A percentile compares a stretch with the other conserved stretches of the same genome.
Evolutionary conservation across 1,140 invertebrate species (phyloP).

Genomic region (Cherax destructor): DNA sequence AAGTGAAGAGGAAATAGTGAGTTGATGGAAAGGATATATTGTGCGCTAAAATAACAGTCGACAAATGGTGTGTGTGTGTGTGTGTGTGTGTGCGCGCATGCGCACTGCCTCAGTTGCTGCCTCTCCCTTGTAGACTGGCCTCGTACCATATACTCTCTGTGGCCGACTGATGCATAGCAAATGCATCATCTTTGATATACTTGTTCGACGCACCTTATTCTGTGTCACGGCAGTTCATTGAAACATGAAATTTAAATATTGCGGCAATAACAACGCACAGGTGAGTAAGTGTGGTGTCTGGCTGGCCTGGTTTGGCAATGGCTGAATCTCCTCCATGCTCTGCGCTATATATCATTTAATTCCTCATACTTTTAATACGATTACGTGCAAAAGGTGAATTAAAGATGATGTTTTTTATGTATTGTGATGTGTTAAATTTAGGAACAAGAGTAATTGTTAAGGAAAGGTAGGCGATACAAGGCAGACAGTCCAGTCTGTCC

Average conservation of each 20-base stretch:
- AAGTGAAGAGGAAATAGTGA: background rate
- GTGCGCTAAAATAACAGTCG: slow-evolving; percentile 17
- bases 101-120: slow-evolving; percentile 23
- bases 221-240: slow-evolving; percentile 62
- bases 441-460: background rate
- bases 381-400: background rate
- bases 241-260: slow-evolving; percentile 72
- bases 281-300: slow-evolving; percentile 34
- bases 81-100: slow-evolving; percentile 20
- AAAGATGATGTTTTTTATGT: too few relatives aligned
- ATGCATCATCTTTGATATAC: slow-evolving; percentile 63
- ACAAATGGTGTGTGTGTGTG: too few relatives aligned
- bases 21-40: background rate
- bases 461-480: background rate
- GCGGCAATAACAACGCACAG: slow-evolving; percentile 69
- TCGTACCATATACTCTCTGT: slow-evolving; percentile 11
- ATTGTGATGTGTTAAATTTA: background rate
- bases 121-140: slow-evolving; percentile 26
- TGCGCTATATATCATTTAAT: background rate
- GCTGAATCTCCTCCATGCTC: slow-evolving; percentile 14
- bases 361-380: background rate
- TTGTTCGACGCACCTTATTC: slow-evolving; percentile 62
- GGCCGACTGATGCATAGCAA: slow-evolving; percentile 56
- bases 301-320: slow-evolving; percentile 21
- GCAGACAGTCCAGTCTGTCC: background rate